A percentile compares a stretch with the other conserved stretches of the same genome.
Conservation (phyloP, 1,140 invertebrate species). For the Drosophila bocqueti region DNA sequence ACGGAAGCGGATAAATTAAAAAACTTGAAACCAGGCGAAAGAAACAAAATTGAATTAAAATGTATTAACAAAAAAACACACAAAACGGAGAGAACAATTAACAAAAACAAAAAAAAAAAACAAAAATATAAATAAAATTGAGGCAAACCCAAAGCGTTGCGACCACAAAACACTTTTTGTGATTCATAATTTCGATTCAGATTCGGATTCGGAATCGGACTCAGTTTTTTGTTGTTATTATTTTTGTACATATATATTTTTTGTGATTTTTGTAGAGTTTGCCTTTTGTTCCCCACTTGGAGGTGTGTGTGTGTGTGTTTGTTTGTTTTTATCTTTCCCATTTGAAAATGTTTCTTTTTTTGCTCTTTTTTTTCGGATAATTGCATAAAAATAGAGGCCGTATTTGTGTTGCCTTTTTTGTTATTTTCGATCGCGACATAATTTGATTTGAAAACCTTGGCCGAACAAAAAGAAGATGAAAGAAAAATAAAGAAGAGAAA, state of each 20-base stretch:
- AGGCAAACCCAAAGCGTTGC: constrained; percentile 27
- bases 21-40: constrained; percentile 17
- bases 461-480: constrained; percentile 10
- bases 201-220: constrained; percentile 22
- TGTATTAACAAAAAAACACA: constrained; percentile 39
- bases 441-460: constrained; percentile 48
- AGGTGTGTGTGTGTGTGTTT: constrained; percentile 9
- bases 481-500: background rate
- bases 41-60: constrained; percentile 59
- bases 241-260: constrained; percentile 1
- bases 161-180: constrained; percentile 57
- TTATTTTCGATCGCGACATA: constrained; percentile 49
- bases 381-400: constrained; percentile 56
- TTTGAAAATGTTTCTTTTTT: constrained; percentile 31
- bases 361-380: constrained; percentile 21
- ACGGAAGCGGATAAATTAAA: constrained; percentile 59
- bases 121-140: constrained; percentile 18
- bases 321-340: constrained; percentile 42
- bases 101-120: constrained; percentile 13
- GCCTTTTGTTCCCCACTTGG: constrained; percentile 45
- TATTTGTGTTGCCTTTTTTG: constrained; percentile 38
- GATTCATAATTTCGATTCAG: constrained; percentile 63
- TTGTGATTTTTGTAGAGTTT: constrained; percentile 35
- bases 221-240: constrained; percentile 14
- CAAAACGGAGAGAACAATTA: constrained; percentile 27